Evolutionary conservation across 1,140 invertebrate genomes (phyloP).

Genomic region (Bombus superbus): DNA sequence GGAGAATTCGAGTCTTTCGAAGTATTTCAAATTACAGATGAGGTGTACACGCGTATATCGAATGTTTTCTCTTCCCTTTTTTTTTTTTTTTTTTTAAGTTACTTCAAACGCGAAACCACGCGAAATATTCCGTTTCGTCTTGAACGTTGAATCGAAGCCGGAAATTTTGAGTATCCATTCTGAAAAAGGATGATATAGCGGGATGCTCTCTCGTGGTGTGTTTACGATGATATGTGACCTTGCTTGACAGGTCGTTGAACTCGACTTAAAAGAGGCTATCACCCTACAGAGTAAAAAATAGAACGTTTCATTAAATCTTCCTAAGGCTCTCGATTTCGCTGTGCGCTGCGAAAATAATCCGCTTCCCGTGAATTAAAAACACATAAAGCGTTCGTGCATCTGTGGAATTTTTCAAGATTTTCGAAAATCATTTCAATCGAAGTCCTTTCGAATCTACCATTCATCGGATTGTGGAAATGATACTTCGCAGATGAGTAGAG

Average conservation of each 20-base stretch:
- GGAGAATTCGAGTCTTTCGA: neutral
- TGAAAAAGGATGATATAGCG: neutral
- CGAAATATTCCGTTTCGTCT: too few relatives aligned
- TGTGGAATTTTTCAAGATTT: neutral
- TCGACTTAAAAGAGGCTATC: slow-evolving; percentile 24
- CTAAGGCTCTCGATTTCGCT: slow-evolving; percentile 8
- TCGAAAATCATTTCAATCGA: too few relatives aligned
- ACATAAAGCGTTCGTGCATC: neutral
- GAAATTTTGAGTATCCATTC: neutral
- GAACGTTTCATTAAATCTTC: neutral
- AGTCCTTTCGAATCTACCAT: too few relatives aligned
- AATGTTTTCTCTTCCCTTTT: neutral
- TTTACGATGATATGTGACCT: slow-evolving; percentile 15
- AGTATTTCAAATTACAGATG: neutral
- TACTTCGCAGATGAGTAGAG: too few relatives aligned
- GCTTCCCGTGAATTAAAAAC: neutral
- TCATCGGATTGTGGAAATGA: too few relatives aligned
- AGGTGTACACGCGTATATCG: neutral
- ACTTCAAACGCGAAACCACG: neutral
- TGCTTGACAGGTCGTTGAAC: slow-evolving; percentile 17
- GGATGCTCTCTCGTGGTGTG: neutral
- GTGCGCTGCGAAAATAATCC: neutral
- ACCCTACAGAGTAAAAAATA: neutral
- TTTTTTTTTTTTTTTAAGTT: neutral
- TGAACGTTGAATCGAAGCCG: neutral